Base-by-base conservation (phyloP, 1,140 invertebrate species). In the Saxidomus purpurata region DNA sequence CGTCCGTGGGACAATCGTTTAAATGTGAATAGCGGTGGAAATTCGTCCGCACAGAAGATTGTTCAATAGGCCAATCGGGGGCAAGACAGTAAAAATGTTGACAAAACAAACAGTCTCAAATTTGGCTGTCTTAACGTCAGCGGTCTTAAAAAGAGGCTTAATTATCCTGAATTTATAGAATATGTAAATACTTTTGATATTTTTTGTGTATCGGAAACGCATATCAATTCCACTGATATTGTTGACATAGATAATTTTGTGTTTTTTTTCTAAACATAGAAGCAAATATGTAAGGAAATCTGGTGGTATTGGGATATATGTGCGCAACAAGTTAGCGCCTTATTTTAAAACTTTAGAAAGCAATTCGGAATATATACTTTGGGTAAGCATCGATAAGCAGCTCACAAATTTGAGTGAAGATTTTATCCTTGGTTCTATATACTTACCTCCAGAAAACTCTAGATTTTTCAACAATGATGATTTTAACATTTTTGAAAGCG, bases 151-250 rank as follows among this genome's bases (percentile, higher is more conserved):
- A 59, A 63, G 8, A 61, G 52, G 15, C 47, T 61, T 15, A 82
- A 82, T 55, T 82, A 82, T 31, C 43, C 43, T 38, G 79, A n/a
- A n/a, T 82, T 82, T 43, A 22, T n/a, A 15, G 79, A 61, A 13
- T n/a, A 38, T 28, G 28, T 82, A 38, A 34, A 82, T 22, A 61
- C 3, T 8, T 82, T 38, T 40, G 79, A 82, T 38, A 82, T 82
- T 25, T 82, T 82, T 40, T 82, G 79, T 82, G 36, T 82, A 25
- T 82, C 79, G 11, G 79, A 82, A 52, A 82, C 79, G 3, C 79
- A 82, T 55, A 4, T 63, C 13, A 55, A 82, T 38, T 13, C 15
- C 25, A 49, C 47, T 38, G n/a, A n/a, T n/a, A n/a, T n/a, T n/a
- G n/a, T n/a, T n/a, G n/a, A n/a, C n/a, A n/a, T n/a, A n/a, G 13